A percentile compares a stretch with the other conserved stretches of the same genome.
These are phyloP conservation scores for Steinernema carpocapsae DNA, from an alignment of 2,888 invertebrate species.

Conservation along the genomic window DNA sequence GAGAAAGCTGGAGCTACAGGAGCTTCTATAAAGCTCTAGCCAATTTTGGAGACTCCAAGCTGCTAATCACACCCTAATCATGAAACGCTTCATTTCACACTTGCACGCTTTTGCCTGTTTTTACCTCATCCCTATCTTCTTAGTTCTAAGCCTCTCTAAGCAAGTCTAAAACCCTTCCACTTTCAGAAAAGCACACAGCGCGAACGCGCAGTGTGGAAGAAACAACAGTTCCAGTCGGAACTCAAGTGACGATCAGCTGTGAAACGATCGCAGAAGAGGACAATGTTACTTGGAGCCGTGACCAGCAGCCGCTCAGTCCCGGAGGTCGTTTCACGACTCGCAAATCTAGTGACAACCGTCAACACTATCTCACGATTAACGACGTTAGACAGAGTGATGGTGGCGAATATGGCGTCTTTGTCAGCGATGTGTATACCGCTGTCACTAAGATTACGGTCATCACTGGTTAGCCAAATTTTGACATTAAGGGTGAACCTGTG, in stretches of 20 bases:
- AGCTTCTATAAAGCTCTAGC: too few relatives aligned
- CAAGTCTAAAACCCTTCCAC: background rate
- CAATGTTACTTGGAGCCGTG: slow-evolving; percentile 38
- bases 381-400: slow-evolving; percentile 51
- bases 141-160: too few relatives aligned
- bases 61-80: too few relatives aligned
- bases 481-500: too few relatives aligned
- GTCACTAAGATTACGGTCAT: slow-evolving; percentile 56
- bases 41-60: too few relatives aligned
- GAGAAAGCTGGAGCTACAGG: slow-evolving; percentile 52
- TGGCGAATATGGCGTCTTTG: slow-evolving; percentile 55
- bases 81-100: too few relatives aligned
- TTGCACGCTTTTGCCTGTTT: too few relatives aligned
- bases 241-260: slow-evolving; percentile 63
- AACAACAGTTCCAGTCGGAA: slow-evolving; percentile 56
- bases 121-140: too few relatives aligned
- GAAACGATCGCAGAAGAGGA: slow-evolving; percentile 52
- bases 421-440: slow-evolving; percentile 54
- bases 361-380: slow-evolving; percentile 56
- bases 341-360: slow-evolving; percentile 35
- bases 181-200: slow-evolving; percentile 24
- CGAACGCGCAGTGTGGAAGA: slow-evolving; percentile 46
- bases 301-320: slow-evolving; percentile 28
- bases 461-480: background rate
- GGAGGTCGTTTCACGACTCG: slow-evolving; percentile 35